Evolutionary conservation across 2,113 vertebrate species (phyloP).

Genomic region (Calyptommatus sinebrachiatus): DNA sequence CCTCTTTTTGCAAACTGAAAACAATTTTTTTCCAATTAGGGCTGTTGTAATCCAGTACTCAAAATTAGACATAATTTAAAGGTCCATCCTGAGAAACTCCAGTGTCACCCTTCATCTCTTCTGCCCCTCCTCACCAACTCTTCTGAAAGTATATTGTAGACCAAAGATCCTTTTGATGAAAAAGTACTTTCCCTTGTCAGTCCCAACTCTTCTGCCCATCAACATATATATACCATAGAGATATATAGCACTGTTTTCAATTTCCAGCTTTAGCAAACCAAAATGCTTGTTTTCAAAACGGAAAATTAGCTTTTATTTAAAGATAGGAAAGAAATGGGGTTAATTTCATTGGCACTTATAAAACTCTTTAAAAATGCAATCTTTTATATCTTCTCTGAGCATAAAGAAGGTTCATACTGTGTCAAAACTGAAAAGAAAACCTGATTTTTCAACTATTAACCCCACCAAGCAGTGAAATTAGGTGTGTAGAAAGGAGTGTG

Average conservation of each 20-base stretch:
- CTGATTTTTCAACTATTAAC: not conserved
- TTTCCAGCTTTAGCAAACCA: not conserved
- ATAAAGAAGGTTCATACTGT: not conserved
- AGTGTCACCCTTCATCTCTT: no score
- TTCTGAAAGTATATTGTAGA: no score
- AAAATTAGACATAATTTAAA: no score
- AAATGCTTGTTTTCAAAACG: not conserved
- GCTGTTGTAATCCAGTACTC: no score
- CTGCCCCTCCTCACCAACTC: no score
- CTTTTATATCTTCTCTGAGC: not conserved
- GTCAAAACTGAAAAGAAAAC: rapidly evolving
- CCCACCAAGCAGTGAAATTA: not conserved
- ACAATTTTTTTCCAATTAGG: no score
- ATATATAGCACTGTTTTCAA: not conserved
- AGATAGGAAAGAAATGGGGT: constrained; percentile 42
- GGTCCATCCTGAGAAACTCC: no score
- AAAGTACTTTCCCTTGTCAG: no score
- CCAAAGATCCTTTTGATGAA: no score
- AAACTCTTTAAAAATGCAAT: not conserved
- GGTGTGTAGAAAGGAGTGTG: rapidly evolving
- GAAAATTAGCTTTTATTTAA: constrained; percentile 53
- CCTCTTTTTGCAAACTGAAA: no score
- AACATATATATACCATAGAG: not conserved
- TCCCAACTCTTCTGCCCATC: no score
- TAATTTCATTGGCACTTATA: constrained; percentile 25